A percentile compares a stretch with the other conserved stretches of the same genome.
These are phyloP conservation scores for Nephrotoma appendiculata DNA, from an alignment of 2,888 invertebrate genomes.

Conservation along the genomic window DNA sequence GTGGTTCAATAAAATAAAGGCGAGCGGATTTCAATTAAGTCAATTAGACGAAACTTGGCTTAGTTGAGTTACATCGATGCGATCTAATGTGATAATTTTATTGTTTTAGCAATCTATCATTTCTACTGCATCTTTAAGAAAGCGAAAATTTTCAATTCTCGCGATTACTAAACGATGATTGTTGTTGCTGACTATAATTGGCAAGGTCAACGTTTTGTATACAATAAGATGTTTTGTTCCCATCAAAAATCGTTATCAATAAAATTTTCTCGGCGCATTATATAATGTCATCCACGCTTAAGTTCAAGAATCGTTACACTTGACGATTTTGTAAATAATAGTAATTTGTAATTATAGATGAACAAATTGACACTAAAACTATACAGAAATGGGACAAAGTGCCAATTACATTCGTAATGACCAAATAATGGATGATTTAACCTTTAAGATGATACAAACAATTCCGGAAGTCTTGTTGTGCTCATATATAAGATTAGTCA, in stretches of 20 bases:
- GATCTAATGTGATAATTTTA: background rate
- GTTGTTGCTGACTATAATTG: background rate
- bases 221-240: background rate
- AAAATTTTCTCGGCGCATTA: background rate
- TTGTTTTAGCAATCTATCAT: background rate
- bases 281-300: background rate
- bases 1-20: no score
- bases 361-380: background rate
- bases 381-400: background rate
- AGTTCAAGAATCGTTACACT: background rate
- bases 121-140: background rate
- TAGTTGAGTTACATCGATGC: background rate
- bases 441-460: background rate
- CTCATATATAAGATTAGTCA: background rate
- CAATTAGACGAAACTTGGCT: background rate
- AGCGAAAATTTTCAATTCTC: background rate
- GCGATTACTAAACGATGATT: background rate
- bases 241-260: background rate
- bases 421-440: background rate
- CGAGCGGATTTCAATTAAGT: no score
- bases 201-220: background rate
- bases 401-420: background rate
- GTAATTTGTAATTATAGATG: background rate
- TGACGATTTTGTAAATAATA: background rate
- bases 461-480: background rate